phyloP scores from a whole-genome alignment of 2,797 vertebrate species.

The Eulemur mongoz region DNA sequence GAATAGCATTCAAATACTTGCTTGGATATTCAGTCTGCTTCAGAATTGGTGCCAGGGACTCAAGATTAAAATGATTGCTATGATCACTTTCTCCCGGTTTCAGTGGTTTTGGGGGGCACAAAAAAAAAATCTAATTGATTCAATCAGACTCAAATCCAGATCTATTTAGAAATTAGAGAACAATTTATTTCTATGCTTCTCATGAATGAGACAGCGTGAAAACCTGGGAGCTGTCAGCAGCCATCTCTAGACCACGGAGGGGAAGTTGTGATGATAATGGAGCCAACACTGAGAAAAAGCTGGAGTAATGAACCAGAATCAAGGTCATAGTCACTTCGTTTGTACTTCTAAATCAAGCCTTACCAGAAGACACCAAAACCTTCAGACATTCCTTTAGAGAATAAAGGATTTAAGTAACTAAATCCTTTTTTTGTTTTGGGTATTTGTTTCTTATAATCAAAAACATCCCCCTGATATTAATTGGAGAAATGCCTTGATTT shows the following conservation, averaged over 20 bases:
- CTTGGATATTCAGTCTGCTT: not conserved
- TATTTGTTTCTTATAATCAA: not conserved
- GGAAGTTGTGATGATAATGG: not conserved
- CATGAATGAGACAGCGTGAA: not conserved
- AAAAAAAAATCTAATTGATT: not conserved
- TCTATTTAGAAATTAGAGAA: not conserved
- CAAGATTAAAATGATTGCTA: not conserved
- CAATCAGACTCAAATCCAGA: not conserved
- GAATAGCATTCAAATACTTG: not conserved
- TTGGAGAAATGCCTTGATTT: not conserved
- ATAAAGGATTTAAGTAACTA: not conserved
- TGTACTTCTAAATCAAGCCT: not conserved
- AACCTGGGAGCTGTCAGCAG: not conserved
- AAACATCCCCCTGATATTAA: not conserved
- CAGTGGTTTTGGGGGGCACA: not conserved
- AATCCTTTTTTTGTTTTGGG: not conserved
- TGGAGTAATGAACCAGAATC: not conserved
- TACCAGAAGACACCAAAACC: not conserved
- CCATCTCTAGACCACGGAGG: not conserved
- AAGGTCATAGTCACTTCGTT: not conserved
- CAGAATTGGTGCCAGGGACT: not conserved
- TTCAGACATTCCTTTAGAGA: not conserved
- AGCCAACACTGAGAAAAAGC: not conserved
- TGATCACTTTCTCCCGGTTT: not conserved
- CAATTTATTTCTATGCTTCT: not conserved